phyloP scores from a whole-genome alignment of 2,888 invertebrate species.

The Clistopyga incitator region DNA sequence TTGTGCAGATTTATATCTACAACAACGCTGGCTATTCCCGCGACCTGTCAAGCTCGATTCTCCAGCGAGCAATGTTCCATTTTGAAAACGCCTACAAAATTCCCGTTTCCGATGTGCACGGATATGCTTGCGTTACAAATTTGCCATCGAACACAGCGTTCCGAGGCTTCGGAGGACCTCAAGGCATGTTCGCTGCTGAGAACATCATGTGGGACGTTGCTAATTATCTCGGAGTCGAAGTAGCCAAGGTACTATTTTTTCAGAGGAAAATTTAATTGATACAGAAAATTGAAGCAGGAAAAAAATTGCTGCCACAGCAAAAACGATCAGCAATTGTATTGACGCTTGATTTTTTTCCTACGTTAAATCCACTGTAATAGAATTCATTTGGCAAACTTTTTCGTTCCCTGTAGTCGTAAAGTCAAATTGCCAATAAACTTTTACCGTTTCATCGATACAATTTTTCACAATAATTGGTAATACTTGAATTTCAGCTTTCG shows the following conservation, averaged over 20 bases:
- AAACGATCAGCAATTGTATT: no score
- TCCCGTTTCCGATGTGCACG: constrained; percentile 89
- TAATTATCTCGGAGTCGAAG: constrained; percentile 87
- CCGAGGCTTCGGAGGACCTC: constrained; percentile 96
- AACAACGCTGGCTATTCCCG: constrained; percentile 93
- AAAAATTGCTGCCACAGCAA: no score
- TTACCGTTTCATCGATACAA: no score
- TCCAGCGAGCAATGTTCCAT: constrained; percentile 94
- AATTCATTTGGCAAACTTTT: no score
- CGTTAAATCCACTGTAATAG: no score
- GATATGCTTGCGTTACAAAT: constrained; percentile 94
- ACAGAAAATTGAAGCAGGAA: no score
- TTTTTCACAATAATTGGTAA: neutral
- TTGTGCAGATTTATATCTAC: constrained; percentile 90
- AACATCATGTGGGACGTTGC: constrained; percentile 92
- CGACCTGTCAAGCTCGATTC: constrained; percentile 92
- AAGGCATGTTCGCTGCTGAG: constrained; percentile 95
- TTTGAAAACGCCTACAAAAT: constrained; percentile 94
- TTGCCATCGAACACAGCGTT: constrained; percentile 97
- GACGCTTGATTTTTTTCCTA: no score
- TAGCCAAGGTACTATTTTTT: constrained; percentile 85
- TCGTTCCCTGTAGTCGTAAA: no score
- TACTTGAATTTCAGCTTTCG: constrained; percentile 82
- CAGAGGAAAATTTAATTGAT: no score
- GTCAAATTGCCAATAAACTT: no score